Evolutionary conservation across 2,888 invertebrate genomes (phyloP), one percentile per base, ranked within the genome.

Genomic region (Caenorhabditis imperialis): DNA sequence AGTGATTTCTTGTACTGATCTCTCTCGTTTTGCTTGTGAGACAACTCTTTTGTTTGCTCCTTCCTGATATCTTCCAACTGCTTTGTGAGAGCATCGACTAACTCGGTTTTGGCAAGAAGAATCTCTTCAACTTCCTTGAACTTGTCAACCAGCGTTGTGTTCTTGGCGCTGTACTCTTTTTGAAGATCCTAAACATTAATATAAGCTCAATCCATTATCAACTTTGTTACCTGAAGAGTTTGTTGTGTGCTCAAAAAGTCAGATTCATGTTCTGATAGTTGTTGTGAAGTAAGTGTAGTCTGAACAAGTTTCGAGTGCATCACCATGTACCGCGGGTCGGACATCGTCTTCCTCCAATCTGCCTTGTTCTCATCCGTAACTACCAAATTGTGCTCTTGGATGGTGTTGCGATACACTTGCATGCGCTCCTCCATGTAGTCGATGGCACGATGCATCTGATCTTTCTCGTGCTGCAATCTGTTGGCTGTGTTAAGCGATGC

Each of bases 41-140:
- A 75, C 35, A 81, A 23, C 2, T 78, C 69, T 25, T 54, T 58
- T 16, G 75, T 62, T 33, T 79, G 78, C 5, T 76, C 60, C 45
- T 63, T 75, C 48, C 81, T 33, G 3, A 75, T 70, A 14, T 79
- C 76, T 60, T 81, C 81, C 25, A 79, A 37, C 20, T 79, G 79
- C 42, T 78, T 78, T 0, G 76, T 74, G 6, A 79, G 47, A 4
- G 75, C 58, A 40, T 81, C 86, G 1, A 85, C 84, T 5, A 88
- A 71, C 22, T 83, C 76, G 2, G 85, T 82, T 61, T 88, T 88
- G 1, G 85, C 71, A 3, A 76, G 37, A 7, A 88, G 73, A 71
- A 82, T 85, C 44, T 84, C 70, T 45, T 87, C 83, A 14, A 88
- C 81, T 65, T 88, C 87, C 12, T 70, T 79, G 63, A 88, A 85